These are phyloP conservation scores for Dallia pectoralis DNA, from an alignment of 2,797 vertebrate species.

Conservation along the genomic window DNA sequence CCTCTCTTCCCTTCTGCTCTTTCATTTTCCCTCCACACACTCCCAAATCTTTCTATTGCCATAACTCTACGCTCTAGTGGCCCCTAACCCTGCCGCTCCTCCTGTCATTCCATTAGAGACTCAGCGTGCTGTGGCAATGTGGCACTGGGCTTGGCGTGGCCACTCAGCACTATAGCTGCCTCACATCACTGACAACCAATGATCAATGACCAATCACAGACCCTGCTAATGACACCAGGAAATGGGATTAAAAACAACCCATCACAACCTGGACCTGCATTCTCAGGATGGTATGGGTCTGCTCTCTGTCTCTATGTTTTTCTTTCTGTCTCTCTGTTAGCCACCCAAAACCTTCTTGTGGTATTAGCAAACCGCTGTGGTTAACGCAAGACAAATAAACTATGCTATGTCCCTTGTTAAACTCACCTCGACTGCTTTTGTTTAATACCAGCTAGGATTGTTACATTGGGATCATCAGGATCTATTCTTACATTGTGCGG, in stretches of 20 bases:
- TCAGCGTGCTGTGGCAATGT: slow-evolving; percentile 36
- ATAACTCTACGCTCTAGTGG: too few relatives aligned
- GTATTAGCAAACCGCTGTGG: too few relatives aligned
- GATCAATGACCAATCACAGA: slow-evolving; percentile 60
- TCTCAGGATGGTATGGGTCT: background rate
- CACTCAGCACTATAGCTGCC: slow-evolving; percentile 2
- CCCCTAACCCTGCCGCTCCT: background rate
- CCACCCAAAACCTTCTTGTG: too few relatives aligned
- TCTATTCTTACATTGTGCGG: too few relatives aligned
- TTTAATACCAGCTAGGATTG: too few relatives aligned
- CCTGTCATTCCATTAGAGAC: slow-evolving; percentile 53
- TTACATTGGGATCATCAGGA: too few relatives aligned
- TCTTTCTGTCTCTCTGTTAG: too few relatives aligned
- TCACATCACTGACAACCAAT: slow-evolving; percentile 60
- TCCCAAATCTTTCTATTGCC: background rate
- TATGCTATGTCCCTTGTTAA: too few relatives aligned
- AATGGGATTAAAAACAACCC: slow-evolving; percentile 57
- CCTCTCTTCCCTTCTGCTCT: slow-evolving; percentile 1
- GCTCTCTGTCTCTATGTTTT: background rate
- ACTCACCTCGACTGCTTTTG: too few relatives aligned
- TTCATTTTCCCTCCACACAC: background rate
- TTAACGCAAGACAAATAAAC: too few relatives aligned
- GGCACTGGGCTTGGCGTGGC: slow-evolving; percentile 41
- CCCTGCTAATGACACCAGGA: slow-evolving; percentile 54
- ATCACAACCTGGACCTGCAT: slow-evolving; percentile 39